Conservation (phyloP, 2,888 invertebrate genomes). For the Diploptera punctata region DNA sequence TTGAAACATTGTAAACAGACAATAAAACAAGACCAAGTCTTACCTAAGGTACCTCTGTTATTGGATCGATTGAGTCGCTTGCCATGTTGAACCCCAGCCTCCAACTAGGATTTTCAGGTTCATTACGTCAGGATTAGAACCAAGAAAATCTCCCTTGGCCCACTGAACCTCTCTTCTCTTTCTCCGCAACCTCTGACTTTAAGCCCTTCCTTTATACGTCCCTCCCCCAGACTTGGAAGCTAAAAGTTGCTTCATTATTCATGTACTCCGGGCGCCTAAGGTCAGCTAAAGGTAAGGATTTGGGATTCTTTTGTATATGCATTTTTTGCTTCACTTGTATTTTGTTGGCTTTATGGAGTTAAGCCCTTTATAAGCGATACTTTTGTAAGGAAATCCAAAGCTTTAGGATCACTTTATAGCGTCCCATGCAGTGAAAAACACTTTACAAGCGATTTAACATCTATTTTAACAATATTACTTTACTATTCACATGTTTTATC, state of each 20-base stretch:
- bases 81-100: neutral
- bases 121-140: constrained; percentile 41
- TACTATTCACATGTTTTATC: no score
- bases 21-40: no score
- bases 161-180: neutral
- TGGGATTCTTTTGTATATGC: constrained; percentile 14
- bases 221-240: constrained; percentile 34
- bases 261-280: constrained; percentile 27
- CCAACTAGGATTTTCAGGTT: constrained; percentile 39
- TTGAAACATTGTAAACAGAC: no score
- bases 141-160: constrained; percentile 36
- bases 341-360: constrained; percentile 24
- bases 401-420: no score
- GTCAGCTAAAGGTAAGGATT: constrained; percentile 23
- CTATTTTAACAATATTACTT: no score
- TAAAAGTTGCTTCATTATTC: constrained; percentile 41
- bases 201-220: constrained; percentile 33
- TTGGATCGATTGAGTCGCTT: constrained; percentile 6
- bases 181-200: constrained; percentile 3
- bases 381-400: no score
- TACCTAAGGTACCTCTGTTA: constrained; percentile 3
- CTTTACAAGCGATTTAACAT: no score
- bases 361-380: constrained; percentile 13
- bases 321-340: neutral
- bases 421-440: no score